Evolutionary conservation across 2,888 invertebrate genomes (phyloP).

Genomic region (Adineta ricciae): DNA sequence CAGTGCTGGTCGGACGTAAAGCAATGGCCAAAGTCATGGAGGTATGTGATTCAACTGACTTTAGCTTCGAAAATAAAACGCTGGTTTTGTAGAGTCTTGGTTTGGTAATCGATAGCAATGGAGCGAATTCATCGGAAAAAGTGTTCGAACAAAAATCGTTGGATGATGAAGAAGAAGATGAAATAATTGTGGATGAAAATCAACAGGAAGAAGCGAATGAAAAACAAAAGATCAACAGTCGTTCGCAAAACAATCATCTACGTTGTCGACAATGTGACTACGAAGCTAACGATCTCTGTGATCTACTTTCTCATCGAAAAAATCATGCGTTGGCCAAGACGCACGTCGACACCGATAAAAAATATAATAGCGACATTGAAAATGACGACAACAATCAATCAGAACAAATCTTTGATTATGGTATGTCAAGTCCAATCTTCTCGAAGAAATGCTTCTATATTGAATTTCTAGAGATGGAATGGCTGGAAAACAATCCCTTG

Average conservation of each 20-base stretch:
- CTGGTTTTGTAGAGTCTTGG: not conserved
- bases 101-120: not conserved
- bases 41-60: not conserved
- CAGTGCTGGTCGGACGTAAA: slow-evolving; percentile 32
- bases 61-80: too few relatives aligned
- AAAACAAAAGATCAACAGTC: not conserved
- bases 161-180: slow-evolving; percentile 4
- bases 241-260: not conserved
- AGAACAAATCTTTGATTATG: not conserved
- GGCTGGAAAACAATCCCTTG: slow-evolving; percentile 3
- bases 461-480: not conserved
- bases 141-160: not conserved
- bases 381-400: slow-evolving; percentile 10
- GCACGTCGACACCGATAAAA: not conserved
- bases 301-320: not conserved
- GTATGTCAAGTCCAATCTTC: not conserved
- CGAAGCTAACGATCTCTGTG: not conserved
- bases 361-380: slow-evolving; percentile 1
- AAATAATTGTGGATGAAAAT: slow-evolving; percentile 6
- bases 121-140: not conserved
- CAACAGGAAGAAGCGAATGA: not conserved
- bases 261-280: slow-evolving; percentile 21
- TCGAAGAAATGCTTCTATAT: too few relatives aligned
- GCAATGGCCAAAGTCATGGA: slow-evolving; percentile 34
- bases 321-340: not conserved